Evolutionary conservation across 2,113 vertebrate species (phyloP), one percentile per base, ranked within the genome.

Genomic region (Helogale parvula): DNA sequence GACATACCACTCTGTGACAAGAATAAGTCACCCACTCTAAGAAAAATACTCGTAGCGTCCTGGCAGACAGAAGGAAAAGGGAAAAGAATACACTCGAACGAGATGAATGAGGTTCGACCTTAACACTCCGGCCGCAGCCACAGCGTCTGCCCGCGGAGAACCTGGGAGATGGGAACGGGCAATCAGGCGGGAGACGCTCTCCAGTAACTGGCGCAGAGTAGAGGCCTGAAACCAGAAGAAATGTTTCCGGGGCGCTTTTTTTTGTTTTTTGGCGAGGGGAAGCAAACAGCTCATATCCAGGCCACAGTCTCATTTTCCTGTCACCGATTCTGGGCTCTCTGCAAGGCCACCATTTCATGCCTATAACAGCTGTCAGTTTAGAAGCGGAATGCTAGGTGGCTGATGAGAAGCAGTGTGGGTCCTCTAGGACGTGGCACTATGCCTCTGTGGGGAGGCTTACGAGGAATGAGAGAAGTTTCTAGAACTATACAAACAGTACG

Each of bases 221-320:
- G 38, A 69, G 52, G 63, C 60, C 35, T 68, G 12, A n/a, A 60
- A 5, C 4, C 63, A 87, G 35, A 80, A 13, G 57, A 88, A 93
- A 72, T 45, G 63, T 68, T 68, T 87, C 52, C 33, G 72, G 52
- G 31, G 7, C 1, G 29, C 25, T 47, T 19, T 19, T 71, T 57
- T 41, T 33, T 60, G 9, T 52, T 68, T 21, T 77, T n/a, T 91
- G 54, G 63, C 33, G 31, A 92, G 3, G 23, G 33, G 60, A 79
- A 72, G 41, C 16, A 94, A 96, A 93, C 7, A 68, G 72, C 66
- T 86, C 86, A 31, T 12, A 57, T 27, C 47, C 57, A 88, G 33
- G 87, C 54, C 81, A 95, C 2, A 14, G 85, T 41, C 35, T 96
- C n/a, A 29, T 86, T 97, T 85, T 94, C 76, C 85, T 66, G 15